phyloP scores from a whole-genome alignment of 2,888 invertebrate species.

The Ashinkailepas kermadecensis region DNA sequence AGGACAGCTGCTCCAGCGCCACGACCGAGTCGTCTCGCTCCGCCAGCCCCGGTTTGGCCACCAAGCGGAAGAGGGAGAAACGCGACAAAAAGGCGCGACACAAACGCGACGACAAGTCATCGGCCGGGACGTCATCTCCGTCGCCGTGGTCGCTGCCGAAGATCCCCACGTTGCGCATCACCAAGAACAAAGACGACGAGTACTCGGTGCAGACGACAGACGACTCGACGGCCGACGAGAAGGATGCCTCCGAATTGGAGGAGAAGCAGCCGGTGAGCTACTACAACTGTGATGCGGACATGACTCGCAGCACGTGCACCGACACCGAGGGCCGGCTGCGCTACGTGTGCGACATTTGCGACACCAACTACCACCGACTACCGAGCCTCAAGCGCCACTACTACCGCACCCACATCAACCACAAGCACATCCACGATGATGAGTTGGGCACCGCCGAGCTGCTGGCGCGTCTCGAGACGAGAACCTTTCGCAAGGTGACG shows the following conservation, averaged over 20 bases:
- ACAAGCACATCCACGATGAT: conserved; percentile 42
- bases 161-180: conserved; percentile 17
- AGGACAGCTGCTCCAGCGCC: neutral
- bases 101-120: neutral
- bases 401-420: conserved; percentile 46
- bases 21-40: neutral
- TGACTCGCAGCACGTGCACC: neutral
- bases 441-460: conserved; percentile 46
- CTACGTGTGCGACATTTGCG: conserved; percentile 46
- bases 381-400: conserved; percentile 49
- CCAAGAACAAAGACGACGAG: conserved; percentile 15
- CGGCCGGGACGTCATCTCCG: neutral
- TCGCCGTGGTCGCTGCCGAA: neutral
- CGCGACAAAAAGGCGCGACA: neutral
- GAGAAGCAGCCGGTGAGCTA: neutral
- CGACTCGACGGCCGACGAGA: neutral
- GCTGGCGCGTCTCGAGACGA: conserved; percentile 34
- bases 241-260: neutral
- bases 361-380: conserved; percentile 44
- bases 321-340: neutral
- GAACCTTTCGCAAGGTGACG: neutral
- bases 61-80: conserved; percentile 1
- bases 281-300: neutral
- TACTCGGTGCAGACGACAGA: conserved; percentile 10
- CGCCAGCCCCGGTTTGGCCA: neutral